Evolutionary conservation across 2,888 invertebrate genomes (phyloP).

Genomic region (Uloborus plumipes): DNA sequence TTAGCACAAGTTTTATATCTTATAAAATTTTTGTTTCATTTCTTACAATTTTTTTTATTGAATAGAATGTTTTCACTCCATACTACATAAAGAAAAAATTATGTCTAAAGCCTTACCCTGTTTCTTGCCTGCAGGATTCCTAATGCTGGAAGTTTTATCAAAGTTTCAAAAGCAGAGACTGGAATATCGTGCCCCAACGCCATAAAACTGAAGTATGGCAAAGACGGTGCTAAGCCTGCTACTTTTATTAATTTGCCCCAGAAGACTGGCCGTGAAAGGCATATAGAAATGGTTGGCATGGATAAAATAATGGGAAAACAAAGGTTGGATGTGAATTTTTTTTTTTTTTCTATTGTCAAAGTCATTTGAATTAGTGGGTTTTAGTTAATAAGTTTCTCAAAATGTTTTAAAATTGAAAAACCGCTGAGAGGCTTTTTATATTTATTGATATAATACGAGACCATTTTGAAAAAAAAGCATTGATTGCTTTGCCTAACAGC

Average conservation of each 20-base stretch:
- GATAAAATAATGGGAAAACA: constrained; percentile 82
- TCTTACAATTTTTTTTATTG: too few species aligned
- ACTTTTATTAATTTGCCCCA: constrained; percentile 54
- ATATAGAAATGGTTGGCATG: constrained; percentile 91
- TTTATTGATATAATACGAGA: too few species aligned
- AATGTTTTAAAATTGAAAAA: not conserved
- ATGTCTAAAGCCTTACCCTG: constrained; percentile 62
- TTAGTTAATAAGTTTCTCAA: not conserved
- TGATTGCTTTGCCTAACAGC: too few species aligned
- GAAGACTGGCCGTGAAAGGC: constrained; percentile 76
- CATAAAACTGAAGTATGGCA: constrained; percentile 79
- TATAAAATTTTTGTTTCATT: too few species aligned
- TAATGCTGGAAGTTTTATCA: constrained; percentile 90
- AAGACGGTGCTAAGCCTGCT: constrained; percentile 69
- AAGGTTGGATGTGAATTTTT: constrained; percentile 70
- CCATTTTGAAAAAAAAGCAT: too few species aligned
- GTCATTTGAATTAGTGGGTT: too few species aligned
- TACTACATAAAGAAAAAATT: not conserved
- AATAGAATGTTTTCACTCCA: too few species aligned
- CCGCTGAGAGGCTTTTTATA: not conserved
- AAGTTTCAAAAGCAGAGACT: constrained; percentile 83
- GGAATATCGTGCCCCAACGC: constrained; percentile 83
- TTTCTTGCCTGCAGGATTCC: constrained; percentile 74
- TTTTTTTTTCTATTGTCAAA: not conserved
- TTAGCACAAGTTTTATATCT: too few species aligned